phyloP scores from a whole-genome alignment of 2,888 invertebrate species.

The Tricholauxania praeusta region DNA sequence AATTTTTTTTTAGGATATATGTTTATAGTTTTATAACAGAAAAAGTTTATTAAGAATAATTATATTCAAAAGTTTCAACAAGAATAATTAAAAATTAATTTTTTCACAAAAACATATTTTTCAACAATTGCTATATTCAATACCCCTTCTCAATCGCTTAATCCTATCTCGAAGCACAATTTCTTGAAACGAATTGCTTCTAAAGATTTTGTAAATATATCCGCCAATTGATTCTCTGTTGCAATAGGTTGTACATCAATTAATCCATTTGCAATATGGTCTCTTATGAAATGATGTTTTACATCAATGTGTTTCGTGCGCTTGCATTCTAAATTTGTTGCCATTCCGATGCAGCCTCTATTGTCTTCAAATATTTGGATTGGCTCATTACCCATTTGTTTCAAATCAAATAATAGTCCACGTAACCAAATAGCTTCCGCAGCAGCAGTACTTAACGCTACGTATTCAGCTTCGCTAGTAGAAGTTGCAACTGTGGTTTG shows the following conservation, averaged over 20 bases:
- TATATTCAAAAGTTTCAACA: no score
- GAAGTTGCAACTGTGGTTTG: constrained; percentile 32
- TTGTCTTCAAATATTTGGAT: neutral
- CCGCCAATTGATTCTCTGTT: neutral
- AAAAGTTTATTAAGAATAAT: no score
- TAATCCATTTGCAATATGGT: neutral
- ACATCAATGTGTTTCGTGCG: constrained; percentile 2
- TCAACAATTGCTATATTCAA: no score
- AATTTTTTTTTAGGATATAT: no score
- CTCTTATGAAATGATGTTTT: constrained; percentile 6
- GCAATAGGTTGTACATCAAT: neutral
- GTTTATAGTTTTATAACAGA: no score
- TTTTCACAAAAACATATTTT: no score
- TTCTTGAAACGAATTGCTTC: no score
- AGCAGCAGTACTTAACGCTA: constrained; percentile 31
- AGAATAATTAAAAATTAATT: no score
- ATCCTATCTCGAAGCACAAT: no score
- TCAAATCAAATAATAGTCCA: neutral
- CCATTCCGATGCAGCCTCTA: neutral
- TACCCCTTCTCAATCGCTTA: no score
- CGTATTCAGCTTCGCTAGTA: constrained; percentile 39
- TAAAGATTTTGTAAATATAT: neutral
- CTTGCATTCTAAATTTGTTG: constrained; percentile 11
- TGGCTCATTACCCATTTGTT: neutral
- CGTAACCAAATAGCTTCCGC: constrained; percentile 31